Evolutionary conservation across 2,888 invertebrate genomes (phyloP).

Genomic region (Cyclophora punctaria): DNA sequence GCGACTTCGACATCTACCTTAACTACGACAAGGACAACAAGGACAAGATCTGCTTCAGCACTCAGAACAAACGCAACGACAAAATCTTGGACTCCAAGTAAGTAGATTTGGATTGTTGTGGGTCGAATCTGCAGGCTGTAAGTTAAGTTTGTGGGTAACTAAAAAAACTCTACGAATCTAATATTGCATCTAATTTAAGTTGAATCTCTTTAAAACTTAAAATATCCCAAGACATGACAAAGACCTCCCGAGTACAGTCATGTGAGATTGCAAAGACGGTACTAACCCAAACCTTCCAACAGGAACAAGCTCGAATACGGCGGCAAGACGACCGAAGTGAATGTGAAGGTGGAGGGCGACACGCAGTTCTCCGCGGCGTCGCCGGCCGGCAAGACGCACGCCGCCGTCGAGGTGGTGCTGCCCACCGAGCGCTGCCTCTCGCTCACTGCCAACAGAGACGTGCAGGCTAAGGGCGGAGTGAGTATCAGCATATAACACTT

Average conservation of each 20-base stretch:
- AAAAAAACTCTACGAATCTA: no score
- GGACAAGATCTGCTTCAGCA: conserved; percentile 79
- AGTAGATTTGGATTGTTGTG: conserved; percentile 24
- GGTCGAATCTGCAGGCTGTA: no score
- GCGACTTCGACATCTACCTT: conserved; percentile 78
- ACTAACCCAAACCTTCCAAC: neutral
- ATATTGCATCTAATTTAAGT: no score
- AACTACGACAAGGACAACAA: conserved; percentile 81
- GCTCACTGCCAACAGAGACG: conserved; percentile 49
- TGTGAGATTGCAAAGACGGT: no score
- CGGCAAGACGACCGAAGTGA: conserved; percentile 56
- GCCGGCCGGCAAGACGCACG: conserved; percentile 42
- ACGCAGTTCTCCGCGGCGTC: conserved; percentile 35
- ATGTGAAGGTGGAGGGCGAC: conserved; percentile 40
- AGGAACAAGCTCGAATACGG: conserved; percentile 65
- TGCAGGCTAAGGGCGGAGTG: conserved; percentile 38
- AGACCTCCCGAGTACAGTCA: no score
- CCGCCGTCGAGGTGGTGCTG: conserved; percentile 53
- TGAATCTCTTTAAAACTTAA: no score
- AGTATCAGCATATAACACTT: conserved; percentile 17
- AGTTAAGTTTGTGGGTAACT: no score
- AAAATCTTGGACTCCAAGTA: conserved; percentile 78
- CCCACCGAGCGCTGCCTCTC: conserved; percentile 58
- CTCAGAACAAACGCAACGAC: conserved; percentile 72
- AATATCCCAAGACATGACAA: no score